Conservation (phyloP, 1,140 invertebrate genomes). For the Leptinotarsa undecemlineata region DNA sequence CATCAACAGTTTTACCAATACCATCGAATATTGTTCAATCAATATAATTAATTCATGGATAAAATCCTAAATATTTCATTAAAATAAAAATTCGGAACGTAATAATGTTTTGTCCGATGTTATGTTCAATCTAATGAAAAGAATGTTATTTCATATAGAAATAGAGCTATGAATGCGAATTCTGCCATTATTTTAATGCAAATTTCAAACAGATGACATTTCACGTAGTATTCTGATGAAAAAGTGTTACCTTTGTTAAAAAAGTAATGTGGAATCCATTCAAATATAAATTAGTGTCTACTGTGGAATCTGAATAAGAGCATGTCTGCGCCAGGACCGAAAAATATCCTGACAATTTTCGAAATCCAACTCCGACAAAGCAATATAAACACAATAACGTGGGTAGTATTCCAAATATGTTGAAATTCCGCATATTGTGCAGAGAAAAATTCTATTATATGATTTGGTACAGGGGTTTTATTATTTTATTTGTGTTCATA, state of each 20-base stretch:
- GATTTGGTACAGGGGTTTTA: constrained; percentile 3
- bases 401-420: background rate
- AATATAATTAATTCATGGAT: background rate
- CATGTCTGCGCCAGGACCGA: background rate
- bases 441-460: constrained; percentile 4
- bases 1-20: no score
- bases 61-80: background rate
- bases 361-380: background rate
- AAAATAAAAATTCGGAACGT: background rate
- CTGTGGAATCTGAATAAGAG: background rate
- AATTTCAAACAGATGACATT: background rate
- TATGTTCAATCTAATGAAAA: background rate
- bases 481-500: constrained; percentile 5
- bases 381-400: background rate
- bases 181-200: background rate
- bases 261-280: background rate
- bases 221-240: background rate
- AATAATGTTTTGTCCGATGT: background rate
- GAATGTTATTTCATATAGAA: background rate
- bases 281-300: background rate
- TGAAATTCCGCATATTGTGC: constrained; percentile 1
- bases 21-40: background rate
- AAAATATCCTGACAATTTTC: constrained; percentile 6
- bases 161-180: background rate
- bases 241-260: background rate